A percentile compares a stretch with the other conserved stretches of the same genome.
Conservation (phyloP, 2,888 invertebrate genomes). For the Nephrotoma appendiculata region DNA sequence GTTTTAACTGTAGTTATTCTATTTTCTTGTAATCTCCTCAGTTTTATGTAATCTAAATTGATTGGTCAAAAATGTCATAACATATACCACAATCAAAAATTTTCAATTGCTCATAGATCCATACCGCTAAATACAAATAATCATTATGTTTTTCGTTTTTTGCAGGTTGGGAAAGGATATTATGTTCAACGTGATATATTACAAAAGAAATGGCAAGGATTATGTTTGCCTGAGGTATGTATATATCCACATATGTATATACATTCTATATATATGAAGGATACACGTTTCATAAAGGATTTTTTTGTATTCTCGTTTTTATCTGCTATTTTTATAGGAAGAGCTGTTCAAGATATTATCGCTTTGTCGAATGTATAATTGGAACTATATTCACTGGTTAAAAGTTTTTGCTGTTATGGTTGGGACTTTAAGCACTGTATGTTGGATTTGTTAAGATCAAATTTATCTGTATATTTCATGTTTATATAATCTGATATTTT, state of each 20-base stretch:
- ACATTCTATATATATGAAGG: background rate
- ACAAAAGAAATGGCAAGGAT: slow-evolving; percentile 25
- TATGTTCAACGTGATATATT: slow-evolving; percentile 23
- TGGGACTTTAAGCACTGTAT: slow-evolving; percentile 48
- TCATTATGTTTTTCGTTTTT: slow-evolving; percentile 7
- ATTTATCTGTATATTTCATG: background rate
- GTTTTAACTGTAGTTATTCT: too few species aligned
- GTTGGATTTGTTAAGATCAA: slow-evolving; percentile 6
- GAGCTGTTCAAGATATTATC: slow-evolving; percentile 44
- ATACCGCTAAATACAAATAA: background rate
- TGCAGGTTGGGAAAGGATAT: slow-evolving; percentile 21
- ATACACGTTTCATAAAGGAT: background rate
- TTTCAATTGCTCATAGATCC: too few species aligned
- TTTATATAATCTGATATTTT: background rate
- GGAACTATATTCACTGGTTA: slow-evolving; percentile 45
- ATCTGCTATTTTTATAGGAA: slow-evolving; percentile 13
- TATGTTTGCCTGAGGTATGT: slow-evolving; percentile 22
- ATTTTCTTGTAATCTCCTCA: too few species aligned
- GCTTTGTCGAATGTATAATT: slow-evolving; percentile 40
- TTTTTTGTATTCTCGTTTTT: background rate
- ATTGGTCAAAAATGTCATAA: too few species aligned
- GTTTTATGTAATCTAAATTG: too few species aligned
- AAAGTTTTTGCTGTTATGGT: slow-evolving; percentile 62
- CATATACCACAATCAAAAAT: too few species aligned
- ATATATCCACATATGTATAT: background rate